Evolutionary conservation across 2,797 vertebrate species (phyloP).

Genomic region (Alectoris magna): DNA sequence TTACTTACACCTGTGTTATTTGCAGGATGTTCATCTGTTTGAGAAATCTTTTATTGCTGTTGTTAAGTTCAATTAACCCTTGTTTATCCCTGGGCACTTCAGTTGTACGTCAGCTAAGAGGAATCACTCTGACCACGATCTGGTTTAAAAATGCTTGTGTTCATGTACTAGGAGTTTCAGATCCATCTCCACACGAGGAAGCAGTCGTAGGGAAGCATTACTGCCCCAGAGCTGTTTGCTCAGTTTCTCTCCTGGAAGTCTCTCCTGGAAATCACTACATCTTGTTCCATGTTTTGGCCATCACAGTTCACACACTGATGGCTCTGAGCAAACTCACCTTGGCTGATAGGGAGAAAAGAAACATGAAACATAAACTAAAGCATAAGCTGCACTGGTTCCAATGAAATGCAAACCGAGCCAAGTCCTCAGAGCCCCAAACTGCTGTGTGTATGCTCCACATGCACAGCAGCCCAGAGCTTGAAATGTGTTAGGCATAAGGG

Average conservation of each 20-base stretch:
- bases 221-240: background rate
- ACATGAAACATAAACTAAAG: constrained; percentile 14
- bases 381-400: background rate
- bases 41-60: background rate
- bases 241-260: background rate
- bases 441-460: background rate
- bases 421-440: background rate
- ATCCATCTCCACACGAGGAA: rapidly evolving
- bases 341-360: background rate
- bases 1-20: background rate
- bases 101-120: background rate
- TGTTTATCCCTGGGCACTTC: background rate
- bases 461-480: background rate
- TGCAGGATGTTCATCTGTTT: background rate
- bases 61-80: background rate
- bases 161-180: rapidly evolving
- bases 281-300: background rate
- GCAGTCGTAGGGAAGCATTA: background rate
- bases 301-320: background rate
- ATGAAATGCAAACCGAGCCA: background rate
- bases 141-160: background rate
- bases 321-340: background rate
- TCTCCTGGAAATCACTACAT: background rate
- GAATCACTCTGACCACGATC: background rate
- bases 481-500: background rate